Conservation (phyloP, 2,888 invertebrate species). For the Eupithecia dodoneata region DNA sequence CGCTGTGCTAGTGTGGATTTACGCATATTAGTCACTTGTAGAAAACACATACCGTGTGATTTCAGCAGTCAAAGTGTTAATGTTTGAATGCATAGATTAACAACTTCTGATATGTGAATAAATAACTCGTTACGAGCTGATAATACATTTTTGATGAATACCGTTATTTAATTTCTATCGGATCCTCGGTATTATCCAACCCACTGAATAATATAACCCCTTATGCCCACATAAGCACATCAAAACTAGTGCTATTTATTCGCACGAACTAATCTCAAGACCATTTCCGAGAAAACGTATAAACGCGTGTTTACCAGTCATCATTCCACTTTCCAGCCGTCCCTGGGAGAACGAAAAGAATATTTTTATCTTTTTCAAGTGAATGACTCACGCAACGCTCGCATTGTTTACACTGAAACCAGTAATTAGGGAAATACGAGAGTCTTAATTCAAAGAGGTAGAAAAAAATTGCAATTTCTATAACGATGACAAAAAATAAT, state of each 20-base stretch:
- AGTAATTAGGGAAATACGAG: not conserved
- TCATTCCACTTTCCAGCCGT: constrained; percentile 57
- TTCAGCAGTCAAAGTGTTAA: no score
- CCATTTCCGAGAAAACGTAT: constrained; percentile 67
- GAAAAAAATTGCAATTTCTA: not conserved
- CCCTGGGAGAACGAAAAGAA: constrained; percentile 67
- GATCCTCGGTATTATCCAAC: not conserved
- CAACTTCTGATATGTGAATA: not conserved
- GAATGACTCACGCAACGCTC: constrained; percentile 56
- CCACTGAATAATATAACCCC: not conserved
- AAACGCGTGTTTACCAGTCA: constrained; percentile 60
- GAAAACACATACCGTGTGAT: no score
- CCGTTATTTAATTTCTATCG: not conserved
- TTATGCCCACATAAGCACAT: not conserved
- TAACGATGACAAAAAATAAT: no score
- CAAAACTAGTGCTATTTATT: constrained; percentile 47
- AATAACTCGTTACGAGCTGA: not conserved
- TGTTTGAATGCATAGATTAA: not conserved
- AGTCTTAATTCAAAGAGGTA: not conserved
- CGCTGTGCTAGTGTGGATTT: no score
- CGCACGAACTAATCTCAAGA: constrained; percentile 54
- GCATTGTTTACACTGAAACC: constrained; percentile 29
- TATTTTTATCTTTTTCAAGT: constrained; percentile 64
- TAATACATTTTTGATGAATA: constrained; percentile 1
- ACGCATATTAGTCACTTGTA: no score